phyloP scores from a whole-genome alignment of 64 coral and sea anemone genomes.

The Hydrozoanthus tunicans region DNA sequence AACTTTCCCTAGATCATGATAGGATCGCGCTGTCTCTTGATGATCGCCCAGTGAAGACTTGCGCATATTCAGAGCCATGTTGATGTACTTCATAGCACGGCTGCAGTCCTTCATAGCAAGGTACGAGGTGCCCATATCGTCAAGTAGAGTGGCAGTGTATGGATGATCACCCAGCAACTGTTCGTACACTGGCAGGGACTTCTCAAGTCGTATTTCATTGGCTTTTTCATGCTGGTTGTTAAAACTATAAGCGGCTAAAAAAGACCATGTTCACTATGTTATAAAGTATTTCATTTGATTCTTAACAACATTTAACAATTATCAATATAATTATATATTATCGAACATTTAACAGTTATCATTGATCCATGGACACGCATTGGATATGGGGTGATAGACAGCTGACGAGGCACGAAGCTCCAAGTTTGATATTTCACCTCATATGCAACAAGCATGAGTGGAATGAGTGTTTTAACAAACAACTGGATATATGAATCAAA shows the following conservation, averaged over 20 bases:
- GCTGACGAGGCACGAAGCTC: too few species aligned
- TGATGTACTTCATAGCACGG: constrained; percentile 58
- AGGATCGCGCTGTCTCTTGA: constrained; percentile 89
- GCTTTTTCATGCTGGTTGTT: constrained; percentile 77
- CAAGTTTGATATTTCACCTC: too few species aligned
- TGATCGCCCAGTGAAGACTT: constrained; percentile 75
- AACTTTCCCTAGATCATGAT: constrained; percentile 79
- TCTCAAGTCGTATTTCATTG: constrained; percentile 70
- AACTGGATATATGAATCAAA: too few species aligned
- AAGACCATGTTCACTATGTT: background rate
- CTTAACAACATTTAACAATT: too few species aligned
- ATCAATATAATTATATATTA: background rate
- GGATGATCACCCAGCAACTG: constrained; percentile 77
- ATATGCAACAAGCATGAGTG: too few species aligned
- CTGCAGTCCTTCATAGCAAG: constrained; percentile 58
- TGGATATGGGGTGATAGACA: background rate
- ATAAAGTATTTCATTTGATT: too few species aligned
- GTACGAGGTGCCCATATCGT: constrained; percentile 81
- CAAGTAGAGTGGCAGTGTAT: constrained; percentile 84
- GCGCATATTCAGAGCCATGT: constrained; percentile 72
- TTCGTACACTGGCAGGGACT: constrained; percentile 79
- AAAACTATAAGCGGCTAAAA: constrained; percentile 75
- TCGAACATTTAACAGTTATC: too few species aligned
- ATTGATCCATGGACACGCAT: too few species aligned
- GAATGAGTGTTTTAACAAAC: too few species aligned